phyloP scores from a whole-genome alignment of 2,888 invertebrate species.

The Lottia scabra region DNA sequence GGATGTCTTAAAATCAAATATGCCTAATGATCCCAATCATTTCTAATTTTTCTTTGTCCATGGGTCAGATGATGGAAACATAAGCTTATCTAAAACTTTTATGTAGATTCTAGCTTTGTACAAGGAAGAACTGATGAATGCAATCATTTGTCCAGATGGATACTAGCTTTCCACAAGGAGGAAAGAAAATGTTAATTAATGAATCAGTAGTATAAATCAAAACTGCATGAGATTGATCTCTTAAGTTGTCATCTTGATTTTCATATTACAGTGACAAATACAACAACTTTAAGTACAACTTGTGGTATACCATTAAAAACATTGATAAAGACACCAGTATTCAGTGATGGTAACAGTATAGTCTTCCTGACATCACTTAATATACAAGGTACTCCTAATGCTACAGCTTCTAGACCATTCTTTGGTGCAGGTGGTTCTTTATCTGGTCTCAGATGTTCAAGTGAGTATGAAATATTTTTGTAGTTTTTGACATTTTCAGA shows the following conservation, averaged over 20 bases:
- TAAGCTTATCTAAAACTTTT: too few relatives aligned
- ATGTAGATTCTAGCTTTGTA: too few relatives aligned
- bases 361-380: slow-evolving; percentile 56
- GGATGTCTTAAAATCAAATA: too few relatives aligned
- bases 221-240: neutral
- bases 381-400: slow-evolving; percentile 45
- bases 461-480: slow-evolving; percentile 29
- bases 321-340: slow-evolving; percentile 58
- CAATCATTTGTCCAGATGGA: too few relatives aligned
- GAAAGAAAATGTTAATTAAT: too few relatives aligned
- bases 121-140: too few relatives aligned
- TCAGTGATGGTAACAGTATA: slow-evolving; percentile 62
- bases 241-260: slow-evolving; percentile 3
- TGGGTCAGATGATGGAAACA: too few relatives aligned
- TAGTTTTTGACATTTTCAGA: too few relatives aligned
- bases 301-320: slow-evolving; percentile 63
- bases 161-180: too few relatives aligned
- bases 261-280: slow-evolving; percentile 10
- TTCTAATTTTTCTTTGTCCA: too few relatives aligned
- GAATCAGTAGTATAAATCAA: too few relatives aligned
- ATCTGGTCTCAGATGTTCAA: slow-evolving; percentile 57
- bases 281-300: slow-evolving; percentile 51
- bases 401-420: slow-evolving; percentile 58
- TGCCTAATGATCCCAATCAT: too few relatives aligned
- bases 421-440: slow-evolving; percentile 64